These are phyloP conservation scores for Salvelinus fontinalis DNA, from an alignment of 2,113 vertebrate species.

Conservation along the genomic window DNA sequence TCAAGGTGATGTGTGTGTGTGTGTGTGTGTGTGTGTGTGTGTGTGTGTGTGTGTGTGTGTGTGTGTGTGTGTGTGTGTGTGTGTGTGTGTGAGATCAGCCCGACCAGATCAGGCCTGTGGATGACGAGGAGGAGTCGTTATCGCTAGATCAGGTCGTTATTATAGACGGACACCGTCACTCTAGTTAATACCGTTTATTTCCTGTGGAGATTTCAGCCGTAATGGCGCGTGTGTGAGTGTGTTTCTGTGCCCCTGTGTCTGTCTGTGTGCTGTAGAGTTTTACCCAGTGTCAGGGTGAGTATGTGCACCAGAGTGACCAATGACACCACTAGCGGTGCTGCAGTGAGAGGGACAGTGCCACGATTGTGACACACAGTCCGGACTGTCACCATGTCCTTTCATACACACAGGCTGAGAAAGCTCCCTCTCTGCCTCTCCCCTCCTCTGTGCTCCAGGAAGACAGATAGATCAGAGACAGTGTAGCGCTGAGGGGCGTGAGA, in stretches of 20 bases:
- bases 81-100: too few relatives aligned
- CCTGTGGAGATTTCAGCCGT: too few relatives aligned
- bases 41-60: conserved; percentile 2
- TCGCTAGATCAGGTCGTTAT: too few relatives aligned
- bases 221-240: conserved; percentile 17
- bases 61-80: conserved; percentile 1
- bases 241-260: conserved; percentile 14
- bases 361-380: conserved; percentile 51
- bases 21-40: too few relatives aligned
- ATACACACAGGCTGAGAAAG: neutral
- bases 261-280: conserved; percentile 20
- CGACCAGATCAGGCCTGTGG: too few relatives aligned
- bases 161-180: too few relatives aligned
- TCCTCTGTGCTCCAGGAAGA: conserved; percentile 6
- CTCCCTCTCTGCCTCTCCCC: neutral
- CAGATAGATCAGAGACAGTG: conserved; percentile 63
- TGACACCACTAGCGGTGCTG: conserved; percentile 28
- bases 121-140: too few relatives aligned
- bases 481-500: conserved; percentile 68
- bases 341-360: conserved; percentile 17
- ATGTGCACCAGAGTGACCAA: conserved; percentile 6
- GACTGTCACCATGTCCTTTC: conserved; percentile 24
- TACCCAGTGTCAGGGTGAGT: conserved; percentile 28
- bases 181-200: too few relatives aligned
- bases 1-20: conserved; percentile 50